phyloP scores from a whole-genome alignment of 92 coral and sea anemone genomes.

The Epizoanthus ramosus region DNA sequence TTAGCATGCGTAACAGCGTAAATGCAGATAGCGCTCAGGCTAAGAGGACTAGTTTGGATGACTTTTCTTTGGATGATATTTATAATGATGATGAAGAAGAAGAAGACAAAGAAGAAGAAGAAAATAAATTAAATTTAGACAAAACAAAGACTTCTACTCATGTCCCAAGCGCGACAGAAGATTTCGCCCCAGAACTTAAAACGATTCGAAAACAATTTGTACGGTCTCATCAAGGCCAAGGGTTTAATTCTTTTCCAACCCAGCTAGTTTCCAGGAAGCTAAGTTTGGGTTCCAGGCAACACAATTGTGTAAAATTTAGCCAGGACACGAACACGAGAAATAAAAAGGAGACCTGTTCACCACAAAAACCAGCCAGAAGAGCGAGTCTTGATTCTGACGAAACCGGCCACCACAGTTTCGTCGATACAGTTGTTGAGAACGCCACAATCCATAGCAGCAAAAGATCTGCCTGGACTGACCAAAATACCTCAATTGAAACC shows the following conservation, averaged over 20 bases:
- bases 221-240: background rate
- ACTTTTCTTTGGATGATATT: background rate
- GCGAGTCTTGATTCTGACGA: constrained; percentile 4
- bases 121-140: background rate
- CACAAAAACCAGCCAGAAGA: constrained; percentile 4
- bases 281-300: constrained; percentile 5
- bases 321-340: background rate
- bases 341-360: background rate
- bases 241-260: background rate
- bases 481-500: background rate
- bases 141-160: background rate
- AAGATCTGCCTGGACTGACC: background rate
- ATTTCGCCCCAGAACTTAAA: background rate
- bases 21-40: background rate
- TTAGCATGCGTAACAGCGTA: background rate
- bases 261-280: background rate
- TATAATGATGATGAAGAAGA: background rate
- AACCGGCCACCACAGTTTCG: background rate
- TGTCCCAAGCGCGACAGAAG: background rate
- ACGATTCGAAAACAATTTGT: background rate
- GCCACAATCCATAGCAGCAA: background rate
- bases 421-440: background rate
- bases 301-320: background rate
- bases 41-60: background rate
- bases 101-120: background rate